Evolutionary conservation across 2,797 vertebrate genomes (phyloP), one percentile per base, ranked within the genome.

Genomic region (Eulemur mongoz): DNA sequence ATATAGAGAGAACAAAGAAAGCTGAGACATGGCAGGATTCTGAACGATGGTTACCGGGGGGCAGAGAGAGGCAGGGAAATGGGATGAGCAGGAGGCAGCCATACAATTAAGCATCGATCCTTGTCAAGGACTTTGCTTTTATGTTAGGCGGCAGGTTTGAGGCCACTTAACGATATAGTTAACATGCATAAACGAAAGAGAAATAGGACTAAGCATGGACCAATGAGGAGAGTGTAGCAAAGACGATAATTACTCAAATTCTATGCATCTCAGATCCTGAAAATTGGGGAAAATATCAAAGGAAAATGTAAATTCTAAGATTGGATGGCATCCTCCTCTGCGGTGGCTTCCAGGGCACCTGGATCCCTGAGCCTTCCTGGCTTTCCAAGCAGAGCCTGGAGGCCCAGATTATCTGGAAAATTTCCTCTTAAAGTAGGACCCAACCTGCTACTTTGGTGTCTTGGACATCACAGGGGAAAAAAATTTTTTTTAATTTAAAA

Each of bases 281-380:
- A 61, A 9, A 11, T 22, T 27, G 45, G 10, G 22, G 7, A 5
- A 72, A 69, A 48, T 61, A 25, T 79, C 23, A 45, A 65, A 91
- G 40, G 69, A 63, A 96, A 94, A 57, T 23, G 43, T 59, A 52
- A 22, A 88, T 69, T 87, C 72, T 78, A 5, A 78, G 57, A 32
- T 0, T 18, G 54, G 7, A 59, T 10, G 0, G 0, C 25, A n/a
- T 10, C 2, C 25, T 38, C 38, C 27, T 7, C 10, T 32, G 45
- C 0, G 3, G 8, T 1, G 1, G 75, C 20, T 57, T 59, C 73
- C 57, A 12, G 32, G 40, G 13, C 11, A 18, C 2, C 63, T 15
- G 48, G 35, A 35, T n/a, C n/a, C 52, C 30, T 18, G 75, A 69
- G 25, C 7, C 12, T 83, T 78, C 52, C 65, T 40, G 30, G 8